These are phyloP conservation scores for Squalus acanthias DNA, from an alignment of 2,797 vertebrate genomes.

Conservation along the genomic window DNA sequence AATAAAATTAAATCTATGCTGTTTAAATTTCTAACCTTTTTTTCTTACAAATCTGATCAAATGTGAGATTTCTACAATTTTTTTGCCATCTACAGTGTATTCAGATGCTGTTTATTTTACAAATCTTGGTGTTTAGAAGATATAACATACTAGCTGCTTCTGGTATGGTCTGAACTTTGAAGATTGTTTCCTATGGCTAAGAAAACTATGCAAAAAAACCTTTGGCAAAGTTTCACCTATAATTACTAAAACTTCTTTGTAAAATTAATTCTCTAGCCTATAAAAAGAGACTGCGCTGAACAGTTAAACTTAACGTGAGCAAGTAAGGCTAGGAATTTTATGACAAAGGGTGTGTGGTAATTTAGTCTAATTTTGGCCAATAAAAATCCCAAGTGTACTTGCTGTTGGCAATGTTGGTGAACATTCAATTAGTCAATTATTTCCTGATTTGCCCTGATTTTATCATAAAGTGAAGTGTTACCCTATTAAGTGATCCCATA, in stretches of 20 bases:
- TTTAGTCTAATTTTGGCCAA: not conserved
- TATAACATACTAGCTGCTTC: not conserved
- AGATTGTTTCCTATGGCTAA: not conserved
- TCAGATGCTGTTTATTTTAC: not conserved
- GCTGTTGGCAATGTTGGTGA: not conserved
- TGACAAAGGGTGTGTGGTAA: not conserved
- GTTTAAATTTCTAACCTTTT: not conserved
- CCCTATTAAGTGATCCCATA: not conserved
- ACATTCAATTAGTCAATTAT: not conserved
- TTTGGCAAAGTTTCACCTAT: not conserved
- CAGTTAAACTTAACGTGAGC: not conserved
- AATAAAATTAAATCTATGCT: not conserved
- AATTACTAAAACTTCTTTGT: not conserved
- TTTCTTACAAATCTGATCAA: not conserved
- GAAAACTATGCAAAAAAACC: not conserved
- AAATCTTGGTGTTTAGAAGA: not conserved
- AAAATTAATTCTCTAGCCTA: not conserved
- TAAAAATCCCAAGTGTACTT: not conserved
- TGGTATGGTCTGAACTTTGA: not conserved
- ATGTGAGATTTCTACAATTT: not conserved
- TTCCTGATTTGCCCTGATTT: too few species aligned
- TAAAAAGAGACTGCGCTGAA: not conserved
- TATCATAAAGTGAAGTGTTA: not conserved
- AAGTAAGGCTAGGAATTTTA: not conserved
- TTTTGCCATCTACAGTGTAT: not conserved